These are phyloP conservation scores for Mesochorus sp. DNA, from an alignment of 2,888 invertebrate genomes.

Conservation along the genomic window DNA sequence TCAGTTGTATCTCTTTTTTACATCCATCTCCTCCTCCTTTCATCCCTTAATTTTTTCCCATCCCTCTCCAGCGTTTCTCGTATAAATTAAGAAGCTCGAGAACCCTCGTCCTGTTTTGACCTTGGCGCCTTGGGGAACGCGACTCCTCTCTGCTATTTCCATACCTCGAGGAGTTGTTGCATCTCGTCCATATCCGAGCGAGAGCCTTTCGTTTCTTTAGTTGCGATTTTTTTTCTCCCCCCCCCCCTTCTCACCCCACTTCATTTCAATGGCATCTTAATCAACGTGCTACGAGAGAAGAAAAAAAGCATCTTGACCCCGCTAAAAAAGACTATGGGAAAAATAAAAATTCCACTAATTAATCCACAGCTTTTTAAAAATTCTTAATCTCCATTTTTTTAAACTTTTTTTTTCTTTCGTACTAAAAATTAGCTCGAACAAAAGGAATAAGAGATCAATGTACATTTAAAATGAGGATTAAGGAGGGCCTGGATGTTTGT, in stretches of 20 bases:
- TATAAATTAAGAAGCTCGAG: conserved; percentile 56
- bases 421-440: no score
- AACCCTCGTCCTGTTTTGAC: conserved; percentile 34
- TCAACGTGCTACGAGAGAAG: no score
- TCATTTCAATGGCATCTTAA: no score
- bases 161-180: conserved; percentile 34
- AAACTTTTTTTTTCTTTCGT: no score
- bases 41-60: neutral
- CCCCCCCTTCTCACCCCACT: no score
- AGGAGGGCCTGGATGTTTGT: no score
- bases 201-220: conserved; percentile 1
- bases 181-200: conserved; percentile 26
- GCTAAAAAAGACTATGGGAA: no score
- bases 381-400: no score
- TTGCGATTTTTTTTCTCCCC: conserved; percentile 17
- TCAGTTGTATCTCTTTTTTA: conserved; percentile 4
- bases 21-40: neutral
- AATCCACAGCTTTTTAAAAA: no score
- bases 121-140: conserved; percentile 27
- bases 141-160: conserved; percentile 18
- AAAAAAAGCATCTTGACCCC: neutral
- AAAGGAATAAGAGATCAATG: no score
- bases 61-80: conserved; percentile 17
- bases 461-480: no score
- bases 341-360: no score